Conservation (phyloP, 2,888 invertebrate genomes). For the Stegana nigrithorax region DNA sequence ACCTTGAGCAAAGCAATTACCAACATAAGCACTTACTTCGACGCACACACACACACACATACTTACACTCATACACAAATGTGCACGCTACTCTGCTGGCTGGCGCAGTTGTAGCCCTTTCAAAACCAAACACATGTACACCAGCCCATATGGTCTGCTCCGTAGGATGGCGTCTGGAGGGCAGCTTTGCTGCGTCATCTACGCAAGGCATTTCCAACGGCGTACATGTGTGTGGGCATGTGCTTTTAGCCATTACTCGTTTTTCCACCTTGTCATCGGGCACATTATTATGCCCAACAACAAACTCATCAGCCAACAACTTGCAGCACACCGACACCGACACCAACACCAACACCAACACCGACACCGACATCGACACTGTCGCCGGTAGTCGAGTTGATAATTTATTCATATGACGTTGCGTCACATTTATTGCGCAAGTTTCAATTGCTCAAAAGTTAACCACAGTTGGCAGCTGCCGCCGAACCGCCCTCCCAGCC, state of each 20-base stretch:
- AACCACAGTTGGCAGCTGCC: slow-evolving; percentile 39
- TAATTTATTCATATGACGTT: slow-evolving; percentile 55
- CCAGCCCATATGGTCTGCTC: no score
- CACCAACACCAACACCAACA: background rate
- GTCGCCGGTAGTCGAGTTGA: slow-evolving; percentile 40
- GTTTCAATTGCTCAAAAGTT: slow-evolving; percentile 42
- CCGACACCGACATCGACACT: background rate
- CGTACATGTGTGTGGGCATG: background rate
- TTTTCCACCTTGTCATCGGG: slow-evolving; percentile 13
- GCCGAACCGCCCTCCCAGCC: background rate
- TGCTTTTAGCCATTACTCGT: background rate
- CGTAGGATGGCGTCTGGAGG: no score
- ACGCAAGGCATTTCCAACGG: slow-evolving; percentile 1
- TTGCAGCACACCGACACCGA: background rate
- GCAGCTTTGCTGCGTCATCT: slow-evolving; percentile 7
- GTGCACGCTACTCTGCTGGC: no score
- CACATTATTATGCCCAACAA: background rate
- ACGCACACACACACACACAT: background rate
- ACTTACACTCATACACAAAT: background rate
- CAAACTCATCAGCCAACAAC: background rate
- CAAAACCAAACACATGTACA: no score
- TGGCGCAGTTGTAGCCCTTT: no score
- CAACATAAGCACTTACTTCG: background rate
- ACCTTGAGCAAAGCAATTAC: slow-evolving; percentile 13
- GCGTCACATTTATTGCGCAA: slow-evolving; percentile 43